These are phyloP conservation scores for Chrysemys picta DNA, from an alignment of 2,113 vertebrate species.

Conservation along the genomic window DNA sequence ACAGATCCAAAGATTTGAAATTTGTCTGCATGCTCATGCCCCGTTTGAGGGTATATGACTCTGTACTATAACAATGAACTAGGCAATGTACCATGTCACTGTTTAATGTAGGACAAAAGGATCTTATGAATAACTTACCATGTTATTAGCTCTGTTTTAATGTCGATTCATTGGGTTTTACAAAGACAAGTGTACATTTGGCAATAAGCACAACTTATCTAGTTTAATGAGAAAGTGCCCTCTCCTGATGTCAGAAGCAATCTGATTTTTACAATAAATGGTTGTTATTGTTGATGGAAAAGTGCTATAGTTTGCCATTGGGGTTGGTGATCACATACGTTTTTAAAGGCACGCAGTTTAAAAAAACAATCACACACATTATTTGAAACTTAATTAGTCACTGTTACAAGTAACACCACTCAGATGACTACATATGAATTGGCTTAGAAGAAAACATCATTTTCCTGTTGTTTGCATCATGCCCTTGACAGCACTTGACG, in stretches of 20 bases:
- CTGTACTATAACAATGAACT: background rate
- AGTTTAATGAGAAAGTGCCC: background rate
- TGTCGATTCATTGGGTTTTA: background rate
- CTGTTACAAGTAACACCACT: background rate
- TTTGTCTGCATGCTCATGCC: background rate
- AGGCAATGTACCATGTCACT: background rate
- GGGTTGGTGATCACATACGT: fast-evolving
- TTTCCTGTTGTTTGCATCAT: background rate
- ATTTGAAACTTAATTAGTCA: fast-evolving
- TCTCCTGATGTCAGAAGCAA: conserved; percentile 26
- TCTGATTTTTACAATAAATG: background rate
- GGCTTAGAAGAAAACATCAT: background rate
- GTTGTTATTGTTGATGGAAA: background rate
- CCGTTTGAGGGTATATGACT: background rate
- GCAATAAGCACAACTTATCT: fast-evolving
- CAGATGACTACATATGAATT: background rate
- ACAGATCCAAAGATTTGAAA: background rate
- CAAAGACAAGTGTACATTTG: background rate
- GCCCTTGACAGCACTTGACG: background rate
- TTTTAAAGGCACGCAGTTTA: background rate
- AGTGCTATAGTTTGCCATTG: background rate
- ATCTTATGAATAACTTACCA: background rate
- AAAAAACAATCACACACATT: background rate
- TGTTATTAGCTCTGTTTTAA: background rate
- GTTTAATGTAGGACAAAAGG: fast-evolving